Evolutionary conservation across 2,113 vertebrate genomes (phyloP), one percentile per base, ranked within the genome.

Genomic region (Oryzias woworae): DNA sequence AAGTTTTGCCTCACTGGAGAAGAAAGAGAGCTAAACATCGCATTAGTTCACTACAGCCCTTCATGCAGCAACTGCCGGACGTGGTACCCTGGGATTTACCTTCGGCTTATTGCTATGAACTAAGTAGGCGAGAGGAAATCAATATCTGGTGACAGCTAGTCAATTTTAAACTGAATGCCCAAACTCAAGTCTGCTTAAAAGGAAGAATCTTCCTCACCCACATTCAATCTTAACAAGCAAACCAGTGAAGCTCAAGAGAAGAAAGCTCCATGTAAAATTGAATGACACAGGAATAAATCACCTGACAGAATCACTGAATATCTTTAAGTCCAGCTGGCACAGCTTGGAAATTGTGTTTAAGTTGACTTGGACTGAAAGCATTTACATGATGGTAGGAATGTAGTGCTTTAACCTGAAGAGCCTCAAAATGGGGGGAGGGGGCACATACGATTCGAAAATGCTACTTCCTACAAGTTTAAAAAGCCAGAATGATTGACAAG

Each of bases 71-170:
- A 69, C 72, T 73, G 53, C 61, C 20, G 44, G 28, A 55, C 71
- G 51, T 57, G 55, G 42, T 71, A 65, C 67, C 62, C 50, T 66
- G 72, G 77, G 80, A 81, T 81, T 85, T 79, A 79, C 70, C 64
- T 61, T 73, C 61, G 61, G 82, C 68, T 79, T 79, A 77, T 84
- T 85, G 75, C 84, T 85, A 69, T 83, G 59, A 85, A 85, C 78
- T 81, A 86, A 83, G 77, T 79, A 85, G 80, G 78, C 42, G 22
- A 79, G 84, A 82, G 73, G 72, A 87, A 86, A 85, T 89, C 84
- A 84, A 86, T 87, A 82, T 77, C 61, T 81, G 76, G 69, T 81
- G 85, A 85, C 77, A 82, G 85, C 55, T 82, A 86, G 82, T 89
- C 84, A 87, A 87, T 89, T 79, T 84, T 31, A 48, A 57, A 84